Evolutionary conservation across 2,888 invertebrate genomes (phyloP).

Genomic region (Mayetiola destructor): DNA sequence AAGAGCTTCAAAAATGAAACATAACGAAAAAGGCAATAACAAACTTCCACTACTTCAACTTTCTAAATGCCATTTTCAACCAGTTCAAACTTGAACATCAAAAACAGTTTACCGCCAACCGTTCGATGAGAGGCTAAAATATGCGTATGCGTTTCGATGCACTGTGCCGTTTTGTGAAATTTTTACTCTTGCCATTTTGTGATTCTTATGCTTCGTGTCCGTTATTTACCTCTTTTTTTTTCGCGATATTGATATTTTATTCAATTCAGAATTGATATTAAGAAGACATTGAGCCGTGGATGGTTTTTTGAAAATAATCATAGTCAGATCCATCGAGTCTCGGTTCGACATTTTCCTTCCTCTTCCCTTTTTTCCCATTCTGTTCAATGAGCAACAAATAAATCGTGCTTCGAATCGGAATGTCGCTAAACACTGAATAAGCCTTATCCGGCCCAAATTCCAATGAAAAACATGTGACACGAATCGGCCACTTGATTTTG

Average conservation of each 20-base stretch:
- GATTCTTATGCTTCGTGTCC: not conserved
- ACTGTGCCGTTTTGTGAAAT: not conserved
- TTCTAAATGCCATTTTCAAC: slow-evolving; percentile 13
- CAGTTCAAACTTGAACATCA: slow-evolving; percentile 13
- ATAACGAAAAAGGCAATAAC: not conserved
- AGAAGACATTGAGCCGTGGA: no score
- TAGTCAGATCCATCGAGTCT: no score
- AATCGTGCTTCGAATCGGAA: slow-evolving; percentile 1
- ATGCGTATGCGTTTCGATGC: slow-evolving; percentile 1
- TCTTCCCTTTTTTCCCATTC: not conserved
- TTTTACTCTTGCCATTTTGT: no score
- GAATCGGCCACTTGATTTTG: no score
- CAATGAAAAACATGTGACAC: no score
- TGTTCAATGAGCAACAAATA: not conserved
- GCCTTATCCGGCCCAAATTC: slow-evolving; percentile 6
- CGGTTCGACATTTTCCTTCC: not conserved
- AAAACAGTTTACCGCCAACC: slow-evolving; percentile 10
- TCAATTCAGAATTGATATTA: no score
- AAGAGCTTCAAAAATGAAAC: slow-evolving; percentile 5
- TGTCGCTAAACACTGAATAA: slow-evolving; percentile 5
- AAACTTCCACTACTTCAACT: slow-evolving; percentile 9
- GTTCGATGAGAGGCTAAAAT: not conserved
- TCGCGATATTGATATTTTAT: no score
- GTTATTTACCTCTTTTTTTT: not conserved
- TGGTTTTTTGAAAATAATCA: no score